These are phyloP conservation scores for Microctenopoma lineatum DNA, from an alignment of 2,797 vertebrate genomes.

Conservation along the genomic window DNA sequence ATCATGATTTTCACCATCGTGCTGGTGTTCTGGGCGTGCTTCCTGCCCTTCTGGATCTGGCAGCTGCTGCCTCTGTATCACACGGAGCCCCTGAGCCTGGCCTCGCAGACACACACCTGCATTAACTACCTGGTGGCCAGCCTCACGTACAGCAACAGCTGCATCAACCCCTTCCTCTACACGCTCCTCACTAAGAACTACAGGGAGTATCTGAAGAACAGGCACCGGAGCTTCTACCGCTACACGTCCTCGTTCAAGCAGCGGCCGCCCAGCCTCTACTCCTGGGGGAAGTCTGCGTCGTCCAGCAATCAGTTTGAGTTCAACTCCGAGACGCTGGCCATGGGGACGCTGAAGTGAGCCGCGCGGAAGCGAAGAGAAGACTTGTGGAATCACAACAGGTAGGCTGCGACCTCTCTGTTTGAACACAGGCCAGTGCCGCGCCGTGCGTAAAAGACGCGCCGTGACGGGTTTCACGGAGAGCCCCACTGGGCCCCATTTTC, in stretches of 20 bases:
- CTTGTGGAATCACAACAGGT: constrained; percentile 40
- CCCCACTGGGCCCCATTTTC: not conserved
- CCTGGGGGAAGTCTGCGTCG: constrained; percentile 89
- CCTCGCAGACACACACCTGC: constrained; percentile 88
- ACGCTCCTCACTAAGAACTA: constrained; percentile 89
- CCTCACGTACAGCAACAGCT: constrained; percentile 89
- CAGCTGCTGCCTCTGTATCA: constrained; percentile 91
- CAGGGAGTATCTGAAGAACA: constrained; percentile 87
- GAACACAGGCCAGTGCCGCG: not conserved
- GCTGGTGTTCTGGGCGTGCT: constrained; percentile 93
- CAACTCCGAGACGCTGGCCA: constrained; percentile 87
- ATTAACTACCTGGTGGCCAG: constrained; percentile 93
- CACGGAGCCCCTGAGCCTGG: constrained; percentile 83
- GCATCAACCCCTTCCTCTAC: constrained; percentile 89
- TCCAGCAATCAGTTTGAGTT: constrained; percentile 91
- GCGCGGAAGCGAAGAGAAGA: not conserved
- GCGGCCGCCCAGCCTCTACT: constrained; percentile 88
- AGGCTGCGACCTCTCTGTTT: constrained; percentile 6
- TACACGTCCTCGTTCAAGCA: constrained; percentile 92
- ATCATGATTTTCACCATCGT: constrained; percentile 94
- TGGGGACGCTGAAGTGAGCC: constrained; percentile 84
- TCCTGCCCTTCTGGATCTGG: constrained; percentile 94
- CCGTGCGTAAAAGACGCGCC: constrained; percentile 11
- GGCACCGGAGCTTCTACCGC: constrained; percentile 89
- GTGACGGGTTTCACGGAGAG: not conserved